Conservation (phyloP, 2,113 vertebrate genomes). For the Calyptomena viridis region DNA sequence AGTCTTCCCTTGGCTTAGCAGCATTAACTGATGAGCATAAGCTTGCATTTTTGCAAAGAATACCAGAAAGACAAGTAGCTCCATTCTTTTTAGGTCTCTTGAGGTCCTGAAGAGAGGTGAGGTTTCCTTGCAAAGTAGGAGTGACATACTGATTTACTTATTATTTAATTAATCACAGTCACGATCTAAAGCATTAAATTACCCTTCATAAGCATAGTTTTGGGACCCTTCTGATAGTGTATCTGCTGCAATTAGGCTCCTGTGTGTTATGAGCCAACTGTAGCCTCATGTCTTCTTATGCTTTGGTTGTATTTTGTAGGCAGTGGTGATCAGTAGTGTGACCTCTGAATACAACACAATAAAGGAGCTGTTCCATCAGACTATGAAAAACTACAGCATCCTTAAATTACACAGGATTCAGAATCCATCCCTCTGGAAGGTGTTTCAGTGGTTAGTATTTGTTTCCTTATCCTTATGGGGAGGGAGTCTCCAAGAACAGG, state of each 20-base stretch:
- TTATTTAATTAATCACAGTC: not conserved
- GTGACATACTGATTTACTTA: not conserved
- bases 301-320: slow-evolving; percentile 61
- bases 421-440: slow-evolving; percentile 81
- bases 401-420: slow-evolving; percentile 81
- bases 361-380: slow-evolving; percentile 70
- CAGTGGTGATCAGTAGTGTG: slow-evolving; percentile 54
- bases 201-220: not conserved
- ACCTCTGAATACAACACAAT: slow-evolving; percentile 67
- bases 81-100: not conserved
- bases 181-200: not conserved
- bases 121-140: not conserved
- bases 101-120: not conserved
- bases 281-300: not conserved
- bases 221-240: not conserved
- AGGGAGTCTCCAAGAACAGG: not conserved
- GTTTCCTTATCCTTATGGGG: not conserved
- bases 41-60: not conserved
- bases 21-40: not conserved
- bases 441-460: slow-evolving; percentile 85
- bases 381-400: slow-evolving; percentile 76
- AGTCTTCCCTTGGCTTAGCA: not conserved
- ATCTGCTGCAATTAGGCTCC: not conserved
- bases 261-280: fast-evolving
- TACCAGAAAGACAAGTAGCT: not conserved